Evolutionary conservation across 53 echinoderm and acorn worm genomes (phyloP), one percentile per base, ranked within the genome.

Genomic region (Hippasteria phrygiana): DNA sequence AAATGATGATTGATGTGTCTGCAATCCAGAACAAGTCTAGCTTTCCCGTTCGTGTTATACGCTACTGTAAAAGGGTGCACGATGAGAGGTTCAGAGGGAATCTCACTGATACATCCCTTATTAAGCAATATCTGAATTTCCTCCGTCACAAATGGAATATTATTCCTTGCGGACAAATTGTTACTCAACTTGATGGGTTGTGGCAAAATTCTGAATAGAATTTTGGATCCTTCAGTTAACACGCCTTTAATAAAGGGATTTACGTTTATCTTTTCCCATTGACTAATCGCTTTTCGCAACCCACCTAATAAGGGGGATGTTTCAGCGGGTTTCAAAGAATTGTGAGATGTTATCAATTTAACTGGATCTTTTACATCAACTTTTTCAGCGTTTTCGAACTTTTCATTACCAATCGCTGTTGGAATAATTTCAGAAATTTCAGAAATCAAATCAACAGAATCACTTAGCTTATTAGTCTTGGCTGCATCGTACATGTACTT

Each of bases 11-110:
- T 81, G 24, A 92, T 75, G 50, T 51, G 46, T 10, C 89, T 41
- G 20, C 75, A 66, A 85, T 92, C 87, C 35, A 92, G 64, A 42
- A 92, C 89, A 18, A 92, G 39, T 33, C 89, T 48, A 31, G 59
- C 62, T 42, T 92, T 92, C 9, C 89, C 89, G 2, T 33, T 65
- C 18, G 24, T 74, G 26, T 53, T 28, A 28, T n/a, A 40, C 2
- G 88, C 74, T 16, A 74, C 74, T 2, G 75, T 59, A 26, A 75
- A 63, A 2, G 88, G 62, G 55, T 87, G 74, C 0, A 87, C 59
- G 8, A 69, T 70, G 16, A 12, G 11, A 17, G 67, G 84, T 17
- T 40, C 12, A 16, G 0, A 11, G 6, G 9, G 2, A 1, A 34
- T 6, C 24, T 87, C 73, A 2, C 9, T 9, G 3, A 73, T 87